Percentiles rank a stretch among this genome's conserved stretches.
Evolutionary conservation across 2,113 vertebrate genomes (phyloP).

Genomic region (Nycticryphes semicollaris): DNA sequence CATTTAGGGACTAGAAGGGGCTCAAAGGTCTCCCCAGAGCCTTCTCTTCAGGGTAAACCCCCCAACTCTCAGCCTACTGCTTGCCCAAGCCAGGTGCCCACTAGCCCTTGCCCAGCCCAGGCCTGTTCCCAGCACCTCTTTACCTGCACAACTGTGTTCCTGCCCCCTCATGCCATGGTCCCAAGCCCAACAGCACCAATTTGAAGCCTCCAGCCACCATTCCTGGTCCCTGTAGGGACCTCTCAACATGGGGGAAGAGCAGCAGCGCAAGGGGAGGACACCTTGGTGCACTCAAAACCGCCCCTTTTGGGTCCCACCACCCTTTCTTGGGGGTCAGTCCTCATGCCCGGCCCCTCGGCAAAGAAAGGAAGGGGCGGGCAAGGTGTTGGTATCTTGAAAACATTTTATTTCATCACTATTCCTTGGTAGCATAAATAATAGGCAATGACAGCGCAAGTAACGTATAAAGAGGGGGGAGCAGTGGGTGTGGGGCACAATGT

Average conservation of each 20-base stretch:
- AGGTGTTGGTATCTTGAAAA: conserved; percentile 56
- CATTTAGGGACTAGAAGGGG: too few species aligned
- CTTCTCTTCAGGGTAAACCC: too few species aligned
- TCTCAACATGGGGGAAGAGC: neutral
- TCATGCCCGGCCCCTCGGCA: accelerated
- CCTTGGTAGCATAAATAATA: conserved; percentile 75
- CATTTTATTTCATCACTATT: conserved; percentile 76
- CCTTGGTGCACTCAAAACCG: neutral
- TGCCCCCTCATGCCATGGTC: accelerated
- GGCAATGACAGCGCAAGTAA: conserved; percentile 46
- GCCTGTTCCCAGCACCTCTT: neutral
- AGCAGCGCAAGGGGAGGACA: neutral
- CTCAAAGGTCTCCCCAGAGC: too few species aligned
- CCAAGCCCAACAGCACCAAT: neutral
- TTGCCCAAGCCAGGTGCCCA: too few species aligned
- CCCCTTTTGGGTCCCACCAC: neutral
- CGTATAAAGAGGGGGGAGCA: neutral
- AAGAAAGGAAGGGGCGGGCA: too few species aligned
- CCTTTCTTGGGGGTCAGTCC: accelerated
- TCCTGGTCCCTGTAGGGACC: accelerated
- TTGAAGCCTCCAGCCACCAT: neutral
- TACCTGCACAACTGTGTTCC: neutral
- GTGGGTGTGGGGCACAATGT: neutral
- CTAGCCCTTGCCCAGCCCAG: too few species aligned
- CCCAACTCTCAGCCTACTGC: too few species aligned